Base-by-base conservation (phyloP, 2,888 invertebrate species). In the Parelbella ahira region DNA sequence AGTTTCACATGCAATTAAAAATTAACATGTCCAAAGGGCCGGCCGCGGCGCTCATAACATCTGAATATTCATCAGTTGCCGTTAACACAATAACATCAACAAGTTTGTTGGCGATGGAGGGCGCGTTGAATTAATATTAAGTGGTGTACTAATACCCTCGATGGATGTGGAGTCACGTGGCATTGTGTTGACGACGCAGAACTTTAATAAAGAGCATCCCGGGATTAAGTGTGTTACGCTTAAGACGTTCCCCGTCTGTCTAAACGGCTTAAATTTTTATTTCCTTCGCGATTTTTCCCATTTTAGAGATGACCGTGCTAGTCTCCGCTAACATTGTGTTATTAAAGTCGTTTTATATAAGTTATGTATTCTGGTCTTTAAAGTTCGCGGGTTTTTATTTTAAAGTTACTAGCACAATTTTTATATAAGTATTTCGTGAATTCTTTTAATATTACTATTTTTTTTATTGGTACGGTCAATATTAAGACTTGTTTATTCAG, bases 161-260 rank as follows among this genome's bases (percentile, higher is more conserved):
- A 43, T 47, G 45, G 54, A 60, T 68, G 72, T 58, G 48, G 51
- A 67, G 69, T 63, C 74, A 75, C 74, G 73, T 55, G 51, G 50
- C 13, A 30, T 20, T 30, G 44, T 37, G 42, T 37, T 50, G 45
- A 15, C 19, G 19, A 30, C 12, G 3, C 10, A 27, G 19, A 30
- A 19, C 8, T 30, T 30, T 30, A 30, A 30, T 30, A 30, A 30
- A 19, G 30, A 30, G 19, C 10, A 10, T 29, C 30, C 30, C 4
- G 1, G 19, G 30, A 30, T 30, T 30, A 30, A 30, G 30, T 18
- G 30, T 19, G 29, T 9, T 19, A 5, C 6, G 20, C 10, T 29
- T 9, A 29, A 18, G 15, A 30, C 10, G 9, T 9, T 19, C 19
- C 7, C 1, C 13, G 30, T 7, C 10, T 30, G n/a, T n/a, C n/a